A percentile compares a stretch with the other conserved stretches of the same genome.
Conservation (phyloP, 2,888 invertebrate species). For the Limnephilus rhombicus region DNA sequence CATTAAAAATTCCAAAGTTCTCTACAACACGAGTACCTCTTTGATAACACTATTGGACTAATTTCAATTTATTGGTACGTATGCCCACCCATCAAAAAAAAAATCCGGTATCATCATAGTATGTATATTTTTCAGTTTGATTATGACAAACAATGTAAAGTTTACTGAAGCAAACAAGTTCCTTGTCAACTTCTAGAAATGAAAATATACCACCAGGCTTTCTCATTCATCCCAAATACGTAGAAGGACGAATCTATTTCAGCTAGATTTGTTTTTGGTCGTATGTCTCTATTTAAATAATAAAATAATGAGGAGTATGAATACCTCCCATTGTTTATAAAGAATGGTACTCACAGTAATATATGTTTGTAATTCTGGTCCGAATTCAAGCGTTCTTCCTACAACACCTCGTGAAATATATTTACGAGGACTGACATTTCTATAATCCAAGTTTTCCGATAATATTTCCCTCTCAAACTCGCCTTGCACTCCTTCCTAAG, state of each 20-base stretch:
- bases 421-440: not conserved
- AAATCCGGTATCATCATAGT: too few relatives aligned
- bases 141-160: too few relatives aligned
- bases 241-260: not conserved
- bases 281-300: not conserved
- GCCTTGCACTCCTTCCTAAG: not conserved
- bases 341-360: not conserved
- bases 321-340: not conserved
- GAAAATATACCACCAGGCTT: not conserved
- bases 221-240: not conserved
- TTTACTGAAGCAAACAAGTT: too few relatives aligned
- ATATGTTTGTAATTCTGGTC: not conserved
- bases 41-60: too few relatives aligned
- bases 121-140: too few relatives aligned
- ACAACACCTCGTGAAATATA: not conserved
- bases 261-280: not conserved
- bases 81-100: too few relatives aligned
- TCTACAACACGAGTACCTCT: too few relatives aligned
- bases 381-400: not conserved
- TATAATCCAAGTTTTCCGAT: not conserved
- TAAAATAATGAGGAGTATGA: not conserved
- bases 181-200: too few relatives aligned
- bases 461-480: not conserved
- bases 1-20: too few relatives aligned
- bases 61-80: too few relatives aligned